phyloP scores from a whole-genome alignment of 2,113 vertebrate species.

The Forbesichthys agassizii region DNA sequence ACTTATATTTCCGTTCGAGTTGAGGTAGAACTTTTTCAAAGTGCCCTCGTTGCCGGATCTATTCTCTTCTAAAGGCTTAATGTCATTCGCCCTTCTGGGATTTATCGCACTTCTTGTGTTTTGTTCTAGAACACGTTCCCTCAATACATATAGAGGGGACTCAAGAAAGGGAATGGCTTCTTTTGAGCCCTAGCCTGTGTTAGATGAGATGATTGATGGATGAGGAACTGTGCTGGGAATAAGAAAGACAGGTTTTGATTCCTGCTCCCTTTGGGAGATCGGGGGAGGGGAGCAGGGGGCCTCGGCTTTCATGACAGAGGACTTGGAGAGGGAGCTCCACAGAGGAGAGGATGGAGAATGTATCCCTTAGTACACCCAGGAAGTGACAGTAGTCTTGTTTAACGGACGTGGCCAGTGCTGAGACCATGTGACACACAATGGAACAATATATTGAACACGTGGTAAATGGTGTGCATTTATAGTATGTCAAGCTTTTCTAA shows the following conservation, averaged over 20 bases:
- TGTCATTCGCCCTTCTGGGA: constrained; percentile 59
- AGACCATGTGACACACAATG: background rate
- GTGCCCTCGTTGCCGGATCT: constrained; percentile 40
- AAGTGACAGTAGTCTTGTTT: background rate
- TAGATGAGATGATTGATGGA: constrained; percentile 71
- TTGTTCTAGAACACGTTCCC: constrained; percentile 60
- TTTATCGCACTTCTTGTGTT: constrained; percentile 60
- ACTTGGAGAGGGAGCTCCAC: constrained; percentile 33
- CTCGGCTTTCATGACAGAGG: constrained; percentile 57
- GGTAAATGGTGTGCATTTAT: no score
- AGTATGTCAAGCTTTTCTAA: no score
- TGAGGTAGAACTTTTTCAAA: constrained; percentile 49
- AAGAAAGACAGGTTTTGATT: constrained; percentile 67
- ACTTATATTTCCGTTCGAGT: constrained; percentile 34
- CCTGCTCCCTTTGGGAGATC: constrained; percentile 51
- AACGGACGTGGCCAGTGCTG: background rate
- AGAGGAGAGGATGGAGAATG: background rate
- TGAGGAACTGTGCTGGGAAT: constrained; percentile 66
- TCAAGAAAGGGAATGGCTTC: constrained; percentile 53
- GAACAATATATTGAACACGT: no score
- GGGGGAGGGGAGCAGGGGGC: constrained; percentile 18
- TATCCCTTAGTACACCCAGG: constrained; percentile 1
- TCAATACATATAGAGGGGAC: constrained; percentile 51
- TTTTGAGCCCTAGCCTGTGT: constrained; percentile 51
- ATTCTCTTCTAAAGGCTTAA: constrained; percentile 52